Conservation (phyloP, 2,113 vertebrate species). For the Alexandromys fortis region DNA sequence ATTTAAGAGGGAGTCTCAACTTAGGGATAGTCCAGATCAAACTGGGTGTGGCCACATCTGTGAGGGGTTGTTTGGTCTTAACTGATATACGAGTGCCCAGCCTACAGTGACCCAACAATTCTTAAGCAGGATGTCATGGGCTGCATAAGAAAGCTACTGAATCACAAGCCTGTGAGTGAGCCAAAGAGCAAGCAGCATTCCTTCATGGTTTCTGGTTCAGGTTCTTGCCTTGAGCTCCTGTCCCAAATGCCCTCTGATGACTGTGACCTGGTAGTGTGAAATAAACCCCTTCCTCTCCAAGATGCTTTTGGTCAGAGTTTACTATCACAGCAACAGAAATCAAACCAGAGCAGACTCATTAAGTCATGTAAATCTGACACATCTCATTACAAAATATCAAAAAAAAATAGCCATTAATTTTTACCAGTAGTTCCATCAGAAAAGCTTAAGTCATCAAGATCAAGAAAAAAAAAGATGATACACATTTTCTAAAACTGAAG, state of each 20-base stretch:
- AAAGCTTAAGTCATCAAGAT: constrained; percentile 3
- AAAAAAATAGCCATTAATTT: constrained; percentile 44
- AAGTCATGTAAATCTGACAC: background rate
- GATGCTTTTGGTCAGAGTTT: background rate
- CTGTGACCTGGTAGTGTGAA: background rate
- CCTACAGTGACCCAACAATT: background rate
- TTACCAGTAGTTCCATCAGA: constrained; percentile 6
- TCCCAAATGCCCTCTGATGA: background rate
- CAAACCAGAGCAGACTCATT: background rate
- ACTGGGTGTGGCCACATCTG: background rate
- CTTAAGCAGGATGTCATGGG: background rate
- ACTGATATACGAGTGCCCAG: background rate
- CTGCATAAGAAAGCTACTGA: background rate
- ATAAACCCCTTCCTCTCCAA: background rate
- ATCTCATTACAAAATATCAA: constrained; percentile 9
- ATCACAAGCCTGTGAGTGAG: background rate
- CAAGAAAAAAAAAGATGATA: background rate
- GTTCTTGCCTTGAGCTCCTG: background rate
- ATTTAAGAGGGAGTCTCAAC: background rate
- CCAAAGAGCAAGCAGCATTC: background rate
- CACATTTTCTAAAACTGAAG: background rate
- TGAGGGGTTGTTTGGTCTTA: background rate
- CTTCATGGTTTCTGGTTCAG: background rate
- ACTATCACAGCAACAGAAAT: background rate
- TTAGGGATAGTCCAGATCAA: background rate